phyloP scores from a whole-genome alignment of 2,797 vertebrate genomes.

The Enteromius anoplus region DNA sequence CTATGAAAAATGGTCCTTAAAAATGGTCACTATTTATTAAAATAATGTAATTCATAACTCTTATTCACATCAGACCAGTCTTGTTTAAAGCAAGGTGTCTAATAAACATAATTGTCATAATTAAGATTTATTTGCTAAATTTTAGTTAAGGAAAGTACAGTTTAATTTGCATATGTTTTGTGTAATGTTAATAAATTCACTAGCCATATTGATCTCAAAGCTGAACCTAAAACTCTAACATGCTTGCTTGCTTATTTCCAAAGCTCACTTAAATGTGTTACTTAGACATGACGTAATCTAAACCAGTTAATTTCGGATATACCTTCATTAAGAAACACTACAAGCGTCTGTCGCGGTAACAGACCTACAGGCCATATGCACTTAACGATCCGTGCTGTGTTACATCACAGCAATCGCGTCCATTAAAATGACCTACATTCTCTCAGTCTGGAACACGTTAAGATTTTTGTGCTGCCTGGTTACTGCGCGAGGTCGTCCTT shows the following conservation, averaged over 20 bases:
- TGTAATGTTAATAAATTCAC: background rate
- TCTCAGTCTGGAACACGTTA: background rate
- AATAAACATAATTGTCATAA: background rate
- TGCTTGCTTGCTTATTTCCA: background rate
- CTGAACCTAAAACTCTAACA: background rate
- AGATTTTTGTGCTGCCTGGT: conserved; percentile 38
- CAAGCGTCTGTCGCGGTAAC: no score
- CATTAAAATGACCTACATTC: conserved; percentile 29
- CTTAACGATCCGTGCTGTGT: conserved; percentile 24
- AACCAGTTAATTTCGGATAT: background rate
- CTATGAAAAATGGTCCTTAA: background rate
- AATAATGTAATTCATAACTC: background rate
- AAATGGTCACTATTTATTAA: background rate
- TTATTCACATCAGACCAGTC: background rate
- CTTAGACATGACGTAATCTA: background rate
- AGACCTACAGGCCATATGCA: background rate
- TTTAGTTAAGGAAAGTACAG: background rate
- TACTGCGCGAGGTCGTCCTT: conserved; percentile 16
- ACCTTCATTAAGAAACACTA: background rate
- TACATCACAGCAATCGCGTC: conserved; percentile 20
- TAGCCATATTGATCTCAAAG: background rate
- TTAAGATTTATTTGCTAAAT: background rate
- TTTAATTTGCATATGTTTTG: background rate
- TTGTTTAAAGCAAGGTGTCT: background rate
- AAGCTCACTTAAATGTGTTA: background rate